A percentile compares a stretch with the other conserved stretches of the same genome.
phyloP scores from a whole-genome alignment of 2,888 invertebrate genomes.

The Strigamia transsilvanica region DNA sequence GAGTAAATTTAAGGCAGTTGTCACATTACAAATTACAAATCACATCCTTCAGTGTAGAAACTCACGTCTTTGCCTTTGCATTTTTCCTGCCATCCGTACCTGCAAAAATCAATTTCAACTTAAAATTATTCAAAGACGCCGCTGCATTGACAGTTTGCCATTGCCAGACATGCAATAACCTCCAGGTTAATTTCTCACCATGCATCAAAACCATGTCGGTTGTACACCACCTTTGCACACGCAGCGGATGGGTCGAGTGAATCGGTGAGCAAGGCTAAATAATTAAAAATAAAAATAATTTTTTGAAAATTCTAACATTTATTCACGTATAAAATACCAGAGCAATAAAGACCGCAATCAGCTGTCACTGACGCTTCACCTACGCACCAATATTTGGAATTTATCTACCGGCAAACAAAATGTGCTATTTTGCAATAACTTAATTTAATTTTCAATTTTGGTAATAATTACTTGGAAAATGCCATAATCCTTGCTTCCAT shows the following conservation, averaged over 20 bases:
- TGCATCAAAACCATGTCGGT: background rate
- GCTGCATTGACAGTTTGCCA: too few relatives aligned
- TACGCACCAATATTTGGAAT: constrained; percentile 37
- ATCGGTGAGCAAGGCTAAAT: background rate
- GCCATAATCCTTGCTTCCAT: background rate
- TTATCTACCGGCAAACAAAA: constrained; percentile 1
- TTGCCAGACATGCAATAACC: too few relatives aligned
- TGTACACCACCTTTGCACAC: background rate
- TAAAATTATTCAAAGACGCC: too few relatives aligned
- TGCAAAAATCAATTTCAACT: too few relatives aligned
- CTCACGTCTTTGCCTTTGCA: too few relatives aligned
- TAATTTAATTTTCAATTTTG: background rate
- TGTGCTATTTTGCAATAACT: too few relatives aligned
- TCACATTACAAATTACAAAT: too few relatives aligned
- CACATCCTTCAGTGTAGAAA: too few relatives aligned
- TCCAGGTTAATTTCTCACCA: background rate
- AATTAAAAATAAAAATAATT: background rate
- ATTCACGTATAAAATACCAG: background rate
- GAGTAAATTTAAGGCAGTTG: too few relatives aligned
- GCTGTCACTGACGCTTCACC: background rate
- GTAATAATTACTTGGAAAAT: constrained; percentile 13
- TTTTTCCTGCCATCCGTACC: too few relatives aligned
- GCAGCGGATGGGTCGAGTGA: background rate
- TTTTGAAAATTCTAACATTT: too few relatives aligned
- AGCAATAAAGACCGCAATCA: background rate